phyloP scores from a whole-genome alignment of 2,888 invertebrate genomes.

The Trachelus stipa region DNA sequence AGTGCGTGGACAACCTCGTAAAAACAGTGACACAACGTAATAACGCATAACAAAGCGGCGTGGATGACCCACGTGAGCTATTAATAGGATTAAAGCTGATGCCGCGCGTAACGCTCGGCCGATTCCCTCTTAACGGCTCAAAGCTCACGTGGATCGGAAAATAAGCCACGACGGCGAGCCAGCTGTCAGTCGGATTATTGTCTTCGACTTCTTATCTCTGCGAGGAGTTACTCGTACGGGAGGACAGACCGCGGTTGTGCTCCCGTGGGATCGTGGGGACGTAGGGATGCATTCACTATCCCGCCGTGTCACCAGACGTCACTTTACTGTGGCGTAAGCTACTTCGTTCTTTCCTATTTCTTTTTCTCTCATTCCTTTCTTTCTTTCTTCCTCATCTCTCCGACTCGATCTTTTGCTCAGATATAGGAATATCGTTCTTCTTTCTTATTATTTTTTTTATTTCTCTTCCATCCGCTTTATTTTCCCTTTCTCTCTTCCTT shows the following conservation, averaged over 20 bases:
- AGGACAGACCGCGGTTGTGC: constrained; percentile 26
- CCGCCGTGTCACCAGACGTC: constrained; percentile 46
- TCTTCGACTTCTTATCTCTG: constrained; percentile 63
- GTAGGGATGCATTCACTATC: constrained; percentile 41
- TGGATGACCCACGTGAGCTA: constrained; percentile 14
- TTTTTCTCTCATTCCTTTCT: constrained; percentile 17
- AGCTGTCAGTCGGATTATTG: constrained; percentile 66
- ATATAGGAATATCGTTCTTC: neutral
- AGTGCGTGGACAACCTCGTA: constrained; percentile 15
- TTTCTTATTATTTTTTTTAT: neutral
- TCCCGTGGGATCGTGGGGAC: constrained; percentile 48
- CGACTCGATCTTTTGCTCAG: neutral
- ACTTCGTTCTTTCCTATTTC: constrained; percentile 31
- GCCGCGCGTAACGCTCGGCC: constrained; percentile 26
- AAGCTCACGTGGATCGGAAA: constrained; percentile 34
- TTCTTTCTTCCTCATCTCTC: constrained; percentile 18
- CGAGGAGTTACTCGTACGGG: constrained; percentile 15
- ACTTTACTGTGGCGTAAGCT: constrained; percentile 11
- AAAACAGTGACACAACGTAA: constrained; percentile 19
- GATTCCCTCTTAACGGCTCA: constrained; percentile 38
- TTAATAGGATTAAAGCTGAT: constrained; percentile 40
- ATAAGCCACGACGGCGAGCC: constrained; percentile 60
- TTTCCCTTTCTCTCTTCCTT: constrained; percentile 19
- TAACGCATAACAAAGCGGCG: constrained; percentile 16
- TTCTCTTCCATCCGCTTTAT: neutral